These are phyloP conservation scores for Ciconia maguari DNA, from an alignment of 2,113 vertebrate species.

Conservation along the genomic window DNA sequence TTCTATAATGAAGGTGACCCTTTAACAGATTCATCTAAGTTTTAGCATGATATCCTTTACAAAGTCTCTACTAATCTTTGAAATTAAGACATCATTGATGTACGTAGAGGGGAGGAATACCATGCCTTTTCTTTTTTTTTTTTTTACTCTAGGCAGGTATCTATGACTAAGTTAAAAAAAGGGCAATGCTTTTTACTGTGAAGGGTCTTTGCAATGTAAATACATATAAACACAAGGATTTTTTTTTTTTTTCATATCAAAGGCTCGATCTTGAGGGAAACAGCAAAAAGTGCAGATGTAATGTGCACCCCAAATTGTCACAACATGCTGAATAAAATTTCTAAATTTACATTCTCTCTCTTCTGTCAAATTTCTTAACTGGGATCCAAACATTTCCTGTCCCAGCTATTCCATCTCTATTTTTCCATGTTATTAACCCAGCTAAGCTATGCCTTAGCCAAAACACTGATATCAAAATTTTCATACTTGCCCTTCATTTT, in stretches of 20 bases:
- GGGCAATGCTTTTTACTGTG: not conserved
- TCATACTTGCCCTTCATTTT: not conserved
- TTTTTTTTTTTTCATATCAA: not conserved
- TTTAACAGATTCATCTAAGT: not conserved
- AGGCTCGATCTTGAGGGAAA: not conserved
- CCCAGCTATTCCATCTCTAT: not conserved
- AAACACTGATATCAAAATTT: not conserved
- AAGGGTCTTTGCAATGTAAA: slow-evolving; percentile 12
- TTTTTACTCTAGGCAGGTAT: not conserved
- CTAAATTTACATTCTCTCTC: not conserved
- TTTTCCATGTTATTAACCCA: not conserved
- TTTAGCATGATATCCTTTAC: not conserved
- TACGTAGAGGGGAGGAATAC: not conserved
- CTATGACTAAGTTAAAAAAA: not conserved
- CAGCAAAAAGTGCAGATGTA: not conserved
- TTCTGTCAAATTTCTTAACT: not conserved
- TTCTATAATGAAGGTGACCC: not conserved
- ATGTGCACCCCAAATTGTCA: not conserved
- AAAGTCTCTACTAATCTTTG: not conserved
- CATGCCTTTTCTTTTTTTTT: too few species aligned
- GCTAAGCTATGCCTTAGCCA: not conserved
- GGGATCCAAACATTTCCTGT: not conserved
- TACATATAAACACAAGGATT: not conserved
- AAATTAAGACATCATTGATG: not conserved
- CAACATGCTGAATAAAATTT: not conserved